These are phyloP conservation scores for Noctua janthina DNA, from an alignment of 2,888 invertebrate species.

Conservation along the genomic window DNA sequence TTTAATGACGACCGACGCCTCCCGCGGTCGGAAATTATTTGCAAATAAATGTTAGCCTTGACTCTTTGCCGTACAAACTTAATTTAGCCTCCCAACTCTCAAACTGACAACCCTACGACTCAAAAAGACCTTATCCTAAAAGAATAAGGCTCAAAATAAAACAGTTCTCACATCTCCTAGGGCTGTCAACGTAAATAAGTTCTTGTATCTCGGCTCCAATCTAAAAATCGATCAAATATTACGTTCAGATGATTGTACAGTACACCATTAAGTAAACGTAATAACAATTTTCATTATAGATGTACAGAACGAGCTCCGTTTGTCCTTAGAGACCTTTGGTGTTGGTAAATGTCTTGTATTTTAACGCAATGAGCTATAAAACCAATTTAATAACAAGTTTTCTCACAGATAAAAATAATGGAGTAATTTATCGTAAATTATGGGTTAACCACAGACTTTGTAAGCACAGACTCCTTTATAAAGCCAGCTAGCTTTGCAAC, in stretches of 20 bases:
- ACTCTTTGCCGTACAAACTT: slow-evolving; percentile 64
- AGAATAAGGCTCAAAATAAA: slow-evolving; percentile 52
- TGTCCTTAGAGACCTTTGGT: slow-evolving; percentile 46
- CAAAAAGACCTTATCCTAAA: slow-evolving; percentile 28
- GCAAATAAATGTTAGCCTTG: slow-evolving; percentile 72
- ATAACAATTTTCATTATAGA: slow-evolving; percentile 65
- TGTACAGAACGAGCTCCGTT: slow-evolving; percentile 42
- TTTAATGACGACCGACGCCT: slow-evolving; percentile 73
- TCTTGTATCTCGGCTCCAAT: slow-evolving; percentile 44
- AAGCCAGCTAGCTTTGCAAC: neutral
- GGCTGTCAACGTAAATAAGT: slow-evolving; percentile 38
- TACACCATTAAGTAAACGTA: slow-evolving; percentile 59
- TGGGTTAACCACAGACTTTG: neutral
- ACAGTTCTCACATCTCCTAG: neutral
- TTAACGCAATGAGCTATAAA: slow-evolving; percentile 28
- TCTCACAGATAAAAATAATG: slow-evolving; percentile 30
- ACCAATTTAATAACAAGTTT: slow-evolving; percentile 32
- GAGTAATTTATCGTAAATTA: slow-evolving; percentile 2
- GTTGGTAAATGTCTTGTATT: slow-evolving; percentile 49
- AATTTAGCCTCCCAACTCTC: slow-evolving; percentile 37
- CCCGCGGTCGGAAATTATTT: slow-evolving; percentile 71
- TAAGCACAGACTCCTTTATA: neutral
- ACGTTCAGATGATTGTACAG: slow-evolving; percentile 56
- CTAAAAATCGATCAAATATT: slow-evolving; percentile 65
- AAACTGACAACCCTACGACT: slow-evolving; percentile 34